Base-by-base conservation (phyloP, 2,888 invertebrate species). In the Elgonia sp. region DNA sequence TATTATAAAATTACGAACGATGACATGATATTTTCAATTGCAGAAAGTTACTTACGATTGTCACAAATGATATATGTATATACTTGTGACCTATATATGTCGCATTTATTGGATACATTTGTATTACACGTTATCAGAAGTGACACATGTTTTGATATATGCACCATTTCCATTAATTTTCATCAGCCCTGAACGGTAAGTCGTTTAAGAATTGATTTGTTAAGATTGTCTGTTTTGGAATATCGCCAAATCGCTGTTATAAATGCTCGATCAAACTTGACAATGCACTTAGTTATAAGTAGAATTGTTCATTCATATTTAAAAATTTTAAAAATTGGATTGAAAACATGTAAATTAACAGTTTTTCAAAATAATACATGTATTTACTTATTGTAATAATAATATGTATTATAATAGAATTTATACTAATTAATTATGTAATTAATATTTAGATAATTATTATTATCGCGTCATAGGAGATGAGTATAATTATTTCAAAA, bases 131-230 rank as follows among this genome's bases (percentile, higher is more conserved):
- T 39, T 84, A 84, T 84, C 77, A 72, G 39, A 72, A 72, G 46
- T 85, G 72, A 79, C 72, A 63, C 53, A 57, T 60, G 72, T 84
- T 77, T 55, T 63, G 70, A 84, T 84, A 70, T 75, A 70, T 79
- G 21, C 40, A 21, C 55, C 46, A 65, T 55, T 84, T 72, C 53
- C 84, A 84, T 84, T 84, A 70, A 79, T 72, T 79, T 84, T 79
- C 83, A 69, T 83, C 62, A 60, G 12, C 37, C 42, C 39, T 50
- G 20, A 53, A 60, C 12, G 55, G 18, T 69, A 76, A 76, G 83
- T 60, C 76, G 62, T 76, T 83, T 69, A 76, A 76, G 69, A 83
- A 83, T 76, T 69, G 76, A 83, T 83, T 83, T 76, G 83, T 84
- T 70, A 46, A 77, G 70, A 70, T 77, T 39, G 21, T 10, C 57